These are phyloP conservation scores for Ibidorhyncha struthersii DNA, from an alignment of 2,113 vertebrate genomes.

Conservation along the genomic window DNA sequence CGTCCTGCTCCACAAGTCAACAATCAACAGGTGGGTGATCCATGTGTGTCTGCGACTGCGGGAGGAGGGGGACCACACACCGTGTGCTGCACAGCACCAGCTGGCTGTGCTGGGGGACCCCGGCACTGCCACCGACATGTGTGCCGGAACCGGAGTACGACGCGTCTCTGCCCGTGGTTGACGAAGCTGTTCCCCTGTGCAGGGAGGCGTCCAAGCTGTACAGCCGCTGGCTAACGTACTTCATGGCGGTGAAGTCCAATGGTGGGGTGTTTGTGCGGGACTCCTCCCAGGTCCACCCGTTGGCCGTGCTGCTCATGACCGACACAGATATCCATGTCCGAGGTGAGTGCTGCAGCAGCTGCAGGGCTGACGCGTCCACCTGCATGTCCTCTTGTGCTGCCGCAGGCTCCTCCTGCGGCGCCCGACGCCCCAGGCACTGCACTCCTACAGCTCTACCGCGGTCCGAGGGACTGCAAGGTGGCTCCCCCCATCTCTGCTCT, in stretches of 20 bases:
- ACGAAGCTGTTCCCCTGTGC: background rate
- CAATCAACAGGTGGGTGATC: slow-evolving; percentile 87
- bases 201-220: slow-evolving; percentile 83
- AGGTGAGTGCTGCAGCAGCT: slow-evolving; percentile 69
- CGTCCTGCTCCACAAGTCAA: slow-evolving; percentile 91
- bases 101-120: background rate
- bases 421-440: background rate
- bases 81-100: rapidly evolving
- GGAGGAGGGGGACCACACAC: background rate
- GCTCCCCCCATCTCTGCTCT: rapidly evolving
- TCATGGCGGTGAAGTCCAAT: slow-evolving; percentile 89
- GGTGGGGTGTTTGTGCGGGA: slow-evolving; percentile 90
- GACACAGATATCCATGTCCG: slow-evolving; percentile 85
- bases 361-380: rapidly evolving
- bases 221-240: slow-evolving; percentile 94
- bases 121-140: rapidly evolving
- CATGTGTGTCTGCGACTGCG: rapidly evolving
- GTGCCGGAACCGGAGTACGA: rapidly evolving
- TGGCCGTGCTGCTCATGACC: slow-evolving; percentile 90
- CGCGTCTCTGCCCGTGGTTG: rapidly evolving
- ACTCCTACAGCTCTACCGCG: rapidly evolving
- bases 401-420: too few relatives aligned
- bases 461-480: background rate
- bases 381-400: background rate
- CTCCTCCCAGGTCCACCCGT: slow-evolving; percentile 89